phyloP scores from a whole-genome alignment of 2,888 invertebrate species.

The Ophion costatus region DNA sequence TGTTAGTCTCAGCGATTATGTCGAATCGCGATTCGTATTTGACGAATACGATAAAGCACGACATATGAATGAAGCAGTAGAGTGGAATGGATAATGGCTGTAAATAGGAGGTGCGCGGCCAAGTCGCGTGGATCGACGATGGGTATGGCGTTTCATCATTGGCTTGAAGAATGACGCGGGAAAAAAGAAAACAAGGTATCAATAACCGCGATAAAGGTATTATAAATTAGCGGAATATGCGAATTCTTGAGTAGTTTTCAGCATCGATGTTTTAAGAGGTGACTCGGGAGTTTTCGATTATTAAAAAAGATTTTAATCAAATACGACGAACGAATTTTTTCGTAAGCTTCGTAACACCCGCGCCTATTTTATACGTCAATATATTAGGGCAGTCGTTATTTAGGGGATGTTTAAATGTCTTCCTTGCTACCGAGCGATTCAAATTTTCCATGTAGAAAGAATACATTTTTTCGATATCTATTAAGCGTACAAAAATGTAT shows the following conservation, averaged over 20 bases:
- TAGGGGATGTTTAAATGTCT: background rate
- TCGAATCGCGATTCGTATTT: background rate
- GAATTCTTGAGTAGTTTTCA: slow-evolving; percentile 52
- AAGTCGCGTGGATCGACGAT: slow-evolving; percentile 33
- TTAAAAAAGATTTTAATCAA: slow-evolving; percentile 21
- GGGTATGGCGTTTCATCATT: slow-evolving; percentile 13
- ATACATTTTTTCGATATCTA: background rate
- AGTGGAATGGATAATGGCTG: slow-evolving; percentile 20
- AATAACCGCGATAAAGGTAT: slow-evolving; percentile 32
- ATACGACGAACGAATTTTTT: slow-evolving; percentile 10
- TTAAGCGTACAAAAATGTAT: no score
- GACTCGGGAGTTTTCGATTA: slow-evolving; percentile 40
- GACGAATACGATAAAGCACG: background rate
- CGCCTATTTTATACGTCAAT: slow-evolving; percentile 23
- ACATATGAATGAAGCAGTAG: background rate
- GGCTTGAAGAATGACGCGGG: background rate
- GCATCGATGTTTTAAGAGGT: slow-evolving; percentile 40
- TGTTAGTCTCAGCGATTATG: slow-evolving; percentile 72
- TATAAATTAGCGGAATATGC: slow-evolving; percentile 42
- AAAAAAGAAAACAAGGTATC: slow-evolving; percentile 16
- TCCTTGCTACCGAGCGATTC: background rate
- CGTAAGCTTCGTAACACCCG: slow-evolving; percentile 46
- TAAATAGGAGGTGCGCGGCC: slow-evolving; percentile 10
- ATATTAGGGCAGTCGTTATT: background rate
- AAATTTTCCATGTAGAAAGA: background rate